Evolutionary conservation across 2,888 invertebrate species (phyloP), one percentile per base, ranked within the genome.

Genomic region (Pinctada fucata): DNA sequence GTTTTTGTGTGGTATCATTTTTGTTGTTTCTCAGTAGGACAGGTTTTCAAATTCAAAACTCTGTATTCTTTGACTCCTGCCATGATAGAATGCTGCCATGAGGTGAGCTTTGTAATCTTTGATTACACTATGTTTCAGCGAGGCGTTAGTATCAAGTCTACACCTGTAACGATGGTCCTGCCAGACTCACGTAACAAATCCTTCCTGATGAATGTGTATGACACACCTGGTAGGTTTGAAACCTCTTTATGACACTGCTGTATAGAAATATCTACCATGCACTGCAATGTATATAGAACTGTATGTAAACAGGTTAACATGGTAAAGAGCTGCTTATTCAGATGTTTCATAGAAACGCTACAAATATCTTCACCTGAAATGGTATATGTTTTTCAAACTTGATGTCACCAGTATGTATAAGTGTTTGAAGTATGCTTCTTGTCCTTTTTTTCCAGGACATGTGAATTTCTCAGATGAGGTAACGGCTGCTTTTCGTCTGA

Each of bases 391-490:
- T 31, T 31, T 31, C 31, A 31, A 31, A 31, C 31, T 31, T 31
- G 31, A 31, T 31, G 31, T 31, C 31, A 31, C 31, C 31, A 31
- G 31, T 31, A 31, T 31, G 31, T 31, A 1, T 31, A 31, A 31
- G 31, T 31, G 31, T 31, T 31, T 31, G 31, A 31, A 31, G 31
- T 31, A 1, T 31, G 31, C 31, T 31, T 31, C 31, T 1, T 31
- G 0, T 31, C 31, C 31, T 31, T 31, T 31, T 31, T 31, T 78
- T 79, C 71, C 87, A 95, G 96, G 99, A 1, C 99, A 99, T 94
- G 99, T 99, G 0, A 99, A 99, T 92, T 99, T 99, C 92, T 99
- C 99, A 51, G 99, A 99, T 93, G 99, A 99, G 93, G 98, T 97
- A 2, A 98, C 99, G 0, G 99, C 99, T 3, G 97, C 99, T 0